Evolutionary conservation across 2,888 invertebrate genomes (phyloP), one percentile per base, ranked within the genome.

Genomic region (Alloscopus bannaensis): DNA sequence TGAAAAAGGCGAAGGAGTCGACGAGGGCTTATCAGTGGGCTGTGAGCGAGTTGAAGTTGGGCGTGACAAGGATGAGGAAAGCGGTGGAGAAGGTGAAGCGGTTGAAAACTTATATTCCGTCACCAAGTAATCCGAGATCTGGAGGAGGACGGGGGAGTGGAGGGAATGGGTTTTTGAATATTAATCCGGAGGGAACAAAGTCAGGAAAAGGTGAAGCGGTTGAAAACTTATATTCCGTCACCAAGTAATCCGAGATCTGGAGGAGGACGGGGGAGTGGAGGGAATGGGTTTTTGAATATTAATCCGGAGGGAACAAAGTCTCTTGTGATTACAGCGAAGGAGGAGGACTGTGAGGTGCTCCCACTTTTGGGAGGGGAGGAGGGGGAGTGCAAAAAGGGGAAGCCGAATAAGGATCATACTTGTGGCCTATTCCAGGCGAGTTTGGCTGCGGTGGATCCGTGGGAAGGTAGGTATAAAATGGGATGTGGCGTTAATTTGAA

Each of bases 351-450:
- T 22, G 73, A 62, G 11, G 28, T 52, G 45, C 40, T 78, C 6
- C 80, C 81, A 2, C 45, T 55, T 8, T 18, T 78, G 50, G 66
- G 62, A 3, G 81, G 72, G 0, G 31, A 62, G 8, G 71, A 52
- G 11, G 81, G 73, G 24, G 78, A 69, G 11, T 83, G 83, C n/a
- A 36, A 26, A 16, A 80, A 81, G 16, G 83, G 80, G 16, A 83
- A 83, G 52, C 83, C 83, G 6, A 62, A 81, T 16, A 45, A 52
- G 29, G 47, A 52, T 1, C 28, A 64, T 6, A 31, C 71, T 2
- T 81, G 83, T 31, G 40, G 28, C 28, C 29, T 83, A 16, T 81
- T 81, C 28, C 20, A 29, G 18, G 8, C 65, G 0, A 60, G 75
- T 0, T 26, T 83, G 18, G 79, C 72, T 1, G 18, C 47, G 0